Conservation (phyloP, 2,797 vertebrate genomes). For the Takifugu ocellatus region DNA sequence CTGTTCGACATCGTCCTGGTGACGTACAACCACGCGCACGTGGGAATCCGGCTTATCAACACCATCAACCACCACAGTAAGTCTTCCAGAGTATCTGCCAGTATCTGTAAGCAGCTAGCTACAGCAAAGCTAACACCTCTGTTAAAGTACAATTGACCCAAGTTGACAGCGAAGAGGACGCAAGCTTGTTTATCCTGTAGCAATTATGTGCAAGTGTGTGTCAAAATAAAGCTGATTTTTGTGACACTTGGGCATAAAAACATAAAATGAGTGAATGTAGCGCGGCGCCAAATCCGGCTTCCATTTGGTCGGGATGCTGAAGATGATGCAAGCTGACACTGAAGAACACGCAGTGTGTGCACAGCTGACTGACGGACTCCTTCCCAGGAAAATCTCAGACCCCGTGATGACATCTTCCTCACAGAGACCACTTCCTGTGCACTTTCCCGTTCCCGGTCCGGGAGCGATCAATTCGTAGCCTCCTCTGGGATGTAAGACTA, state of each 20-base stretch:
- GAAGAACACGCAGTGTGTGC: conserved; percentile 52
- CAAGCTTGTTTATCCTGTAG: too few relatives aligned
- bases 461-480: conserved; percentile 4
- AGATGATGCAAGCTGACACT: conserved; percentile 21
- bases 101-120: not conserved
- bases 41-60: conserved; percentile 96
- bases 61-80: conserved; percentile 98
- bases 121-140: too few relatives aligned
- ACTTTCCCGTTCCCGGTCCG: conserved; percentile 27
- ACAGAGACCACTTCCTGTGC: conserved; percentile 68
- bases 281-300: not conserved
- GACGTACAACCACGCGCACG: conserved; percentile 97
- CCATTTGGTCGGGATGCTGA: not conserved
- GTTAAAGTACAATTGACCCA: too few relatives aligned
- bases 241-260: not conserved
- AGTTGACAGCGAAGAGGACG: too few relatives aligned
- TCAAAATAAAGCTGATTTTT: too few relatives aligned
- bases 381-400: conserved; percentile 67
- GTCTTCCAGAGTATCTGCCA: conserved; percentile 23
- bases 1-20: conserved; percentile 95
- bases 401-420: conserved; percentile 47
- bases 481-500: conserved; percentile 46
- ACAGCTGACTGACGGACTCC: conserved; percentile 63
- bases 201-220: too few relatives aligned
- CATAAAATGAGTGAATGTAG: not conserved